phyloP scores from a whole-genome alignment of 2,888 invertebrate genomes.

The Papilio gigon region DNA sequence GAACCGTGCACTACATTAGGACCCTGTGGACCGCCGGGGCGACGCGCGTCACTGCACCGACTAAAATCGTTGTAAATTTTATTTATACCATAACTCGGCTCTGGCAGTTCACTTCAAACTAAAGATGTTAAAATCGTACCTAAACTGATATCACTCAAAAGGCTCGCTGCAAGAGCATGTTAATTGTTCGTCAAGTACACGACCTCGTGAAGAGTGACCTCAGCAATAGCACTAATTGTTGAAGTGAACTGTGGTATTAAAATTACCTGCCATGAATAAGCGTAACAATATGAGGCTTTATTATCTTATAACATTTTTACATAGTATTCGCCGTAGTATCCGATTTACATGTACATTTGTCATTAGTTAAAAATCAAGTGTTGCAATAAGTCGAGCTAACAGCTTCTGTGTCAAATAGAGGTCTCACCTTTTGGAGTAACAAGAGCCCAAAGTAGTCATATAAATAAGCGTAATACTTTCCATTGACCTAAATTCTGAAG shows the following conservation, averaged over 20 bases:
- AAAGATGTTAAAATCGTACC: constrained; percentile 1
- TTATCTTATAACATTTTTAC: constrained; percentile 46
- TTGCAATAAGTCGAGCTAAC: background rate
- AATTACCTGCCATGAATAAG: constrained; percentile 56
- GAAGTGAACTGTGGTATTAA: constrained; percentile 47
- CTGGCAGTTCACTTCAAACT: constrained; percentile 46
- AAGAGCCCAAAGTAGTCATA: constrained; percentile 13
- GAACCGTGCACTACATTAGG: constrained; percentile 65
- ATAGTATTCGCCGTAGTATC: constrained; percentile 42
- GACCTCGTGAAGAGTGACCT: background rate
- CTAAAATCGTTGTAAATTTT: constrained; percentile 67
- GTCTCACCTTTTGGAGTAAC: background rate
- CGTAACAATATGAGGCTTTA: constrained; percentile 57
- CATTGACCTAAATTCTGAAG: background rate
- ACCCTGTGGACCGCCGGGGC: constrained; percentile 73
- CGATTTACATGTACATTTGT: constrained; percentile 19
- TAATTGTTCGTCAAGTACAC: background rate
- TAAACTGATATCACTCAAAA: constrained; percentile 6
- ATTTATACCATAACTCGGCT: constrained; percentile 49
- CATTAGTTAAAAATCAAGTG: constrained; percentile 19
- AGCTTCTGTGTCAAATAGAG: background rate
- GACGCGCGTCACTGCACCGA: constrained; percentile 63
- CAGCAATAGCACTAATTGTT: constrained; percentile 38
- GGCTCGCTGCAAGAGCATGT: background rate
- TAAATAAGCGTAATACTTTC: background rate